A percentile compares a stretch with the other conserved stretches of the same genome.
phyloP scores from a whole-genome alignment of 1,140 invertebrate species.

The Bombus impatiens region DNA sequence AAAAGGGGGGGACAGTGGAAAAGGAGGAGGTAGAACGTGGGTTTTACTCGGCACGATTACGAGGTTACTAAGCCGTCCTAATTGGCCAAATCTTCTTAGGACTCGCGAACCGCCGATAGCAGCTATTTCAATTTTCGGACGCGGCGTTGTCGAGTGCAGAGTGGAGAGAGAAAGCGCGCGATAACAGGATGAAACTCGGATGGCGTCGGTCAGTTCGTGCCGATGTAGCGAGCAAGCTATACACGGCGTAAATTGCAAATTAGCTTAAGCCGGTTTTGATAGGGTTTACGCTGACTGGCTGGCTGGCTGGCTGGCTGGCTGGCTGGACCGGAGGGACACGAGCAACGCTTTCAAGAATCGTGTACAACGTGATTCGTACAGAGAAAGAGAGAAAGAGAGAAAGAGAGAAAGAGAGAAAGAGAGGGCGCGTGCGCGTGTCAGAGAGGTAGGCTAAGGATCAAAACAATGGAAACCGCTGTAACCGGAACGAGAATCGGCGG shows the following conservation, averaged over 20 bases:
- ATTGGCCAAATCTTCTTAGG: slow-evolving; percentile 65
- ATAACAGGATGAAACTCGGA: slow-evolving; percentile 52
- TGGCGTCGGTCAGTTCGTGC: slow-evolving; percentile 26
- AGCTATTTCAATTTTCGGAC: slow-evolving; percentile 60
- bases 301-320: background rate
- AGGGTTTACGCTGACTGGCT: slow-evolving; percentile 43
- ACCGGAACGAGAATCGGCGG: slow-evolving; percentile 55
- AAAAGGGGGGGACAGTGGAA: rapidly evolving
- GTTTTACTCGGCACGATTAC: background rate
- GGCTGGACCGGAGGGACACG: too few species aligned
- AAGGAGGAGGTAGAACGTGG: too few species aligned
- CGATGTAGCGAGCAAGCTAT: slow-evolving; percentile 36
- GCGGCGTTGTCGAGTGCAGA: background rate
- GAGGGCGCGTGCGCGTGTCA: slow-evolving; percentile 1
- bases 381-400: background rate
- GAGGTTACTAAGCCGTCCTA: slow-evolving; percentile 49
- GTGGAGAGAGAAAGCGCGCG: background rate
- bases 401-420: background rate
- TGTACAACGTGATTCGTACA: background rate
- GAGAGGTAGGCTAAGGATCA: background rate
- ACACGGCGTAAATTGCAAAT: slow-evolving; percentile 67
- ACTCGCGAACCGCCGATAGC: background rate
- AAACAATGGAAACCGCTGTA: slow-evolving; percentile 66
- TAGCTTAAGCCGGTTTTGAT: slow-evolving; percentile 67
- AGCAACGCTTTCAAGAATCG: slow-evolving; percentile 20